Evolutionary conservation across 2,888 invertebrate species (phyloP).

Genomic region (Hoplodrina ambigua): DNA sequence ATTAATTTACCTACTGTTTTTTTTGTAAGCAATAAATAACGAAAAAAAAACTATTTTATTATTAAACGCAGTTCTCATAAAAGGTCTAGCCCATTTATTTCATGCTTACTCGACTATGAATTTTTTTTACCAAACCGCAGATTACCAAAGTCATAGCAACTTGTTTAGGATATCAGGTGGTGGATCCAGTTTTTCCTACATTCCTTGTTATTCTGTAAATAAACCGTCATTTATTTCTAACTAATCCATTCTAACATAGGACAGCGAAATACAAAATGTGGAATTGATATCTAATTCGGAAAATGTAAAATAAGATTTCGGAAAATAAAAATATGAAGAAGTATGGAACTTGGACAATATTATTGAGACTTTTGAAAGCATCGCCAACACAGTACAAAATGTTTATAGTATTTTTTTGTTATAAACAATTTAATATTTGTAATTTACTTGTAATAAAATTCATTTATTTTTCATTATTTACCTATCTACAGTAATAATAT

Average conservation of each 20-base stretch:
- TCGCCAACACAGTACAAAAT: too few relatives aligned
- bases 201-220: slow-evolving; percentile 8
- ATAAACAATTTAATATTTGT: too few relatives aligned
- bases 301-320: too few relatives aligned
- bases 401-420: too few relatives aligned
- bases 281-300: too few relatives aligned
- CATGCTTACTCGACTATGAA: background rate
- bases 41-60: background rate
- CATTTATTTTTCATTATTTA: too few relatives aligned
- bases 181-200: slow-evolving; percentile 5
- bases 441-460: too few relatives aligned
- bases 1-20: background rate
- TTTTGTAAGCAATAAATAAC: slow-evolving; percentile 20
- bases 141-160: background rate
- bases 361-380: too few relatives aligned
- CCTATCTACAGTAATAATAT: too few relatives aligned
- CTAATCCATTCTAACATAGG: slow-evolving; percentile 10
- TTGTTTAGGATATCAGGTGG: background rate
- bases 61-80: background rate
- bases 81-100: background rate
- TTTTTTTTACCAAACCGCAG: background rate
- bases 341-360: too few relatives aligned
- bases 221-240: too few relatives aligned
- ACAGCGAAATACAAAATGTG: background rate
- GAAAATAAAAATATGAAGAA: too few relatives aligned